These are phyloP conservation scores for Hapalemur alaotrensis DNA, from an alignment of 2,797 vertebrate genomes.

Conservation along the genomic window DNA sequence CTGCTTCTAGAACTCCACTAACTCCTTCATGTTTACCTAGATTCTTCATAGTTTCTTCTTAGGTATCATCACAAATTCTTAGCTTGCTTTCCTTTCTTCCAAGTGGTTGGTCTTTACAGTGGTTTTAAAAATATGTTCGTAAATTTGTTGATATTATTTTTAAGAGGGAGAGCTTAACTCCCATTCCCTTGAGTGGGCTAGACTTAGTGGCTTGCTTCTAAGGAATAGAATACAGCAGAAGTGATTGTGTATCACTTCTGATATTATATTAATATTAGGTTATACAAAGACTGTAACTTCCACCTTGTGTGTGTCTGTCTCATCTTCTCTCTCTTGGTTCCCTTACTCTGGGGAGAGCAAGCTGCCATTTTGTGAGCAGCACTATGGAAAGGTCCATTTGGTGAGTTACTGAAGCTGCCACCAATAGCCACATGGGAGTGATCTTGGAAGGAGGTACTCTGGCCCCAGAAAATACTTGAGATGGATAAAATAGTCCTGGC, in stretches of 20 bases:
- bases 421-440: background rate
- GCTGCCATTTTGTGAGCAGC: background rate
- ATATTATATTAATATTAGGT: background rate
- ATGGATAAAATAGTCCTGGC: background rate
- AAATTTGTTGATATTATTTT: background rate
- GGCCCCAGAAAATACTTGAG: background rate
- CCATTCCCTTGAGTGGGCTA: background rate
- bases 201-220: background rate
- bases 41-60: background rate
- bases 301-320: background rate
- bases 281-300: background rate
- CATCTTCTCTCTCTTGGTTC: background rate
- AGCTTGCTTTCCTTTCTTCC: background rate
- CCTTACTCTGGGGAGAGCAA: background rate
- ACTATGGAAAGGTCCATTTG: no score
- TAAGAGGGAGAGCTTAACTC: background rate
- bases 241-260: background rate
- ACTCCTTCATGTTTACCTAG: background rate
- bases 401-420: background rate
- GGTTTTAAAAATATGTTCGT: background rate
- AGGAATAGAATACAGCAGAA: background rate
- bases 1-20: background rate
- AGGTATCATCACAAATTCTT: background rate
- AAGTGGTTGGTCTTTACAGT: background rate
- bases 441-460: background rate